Evolutionary conservation across 2,888 invertebrate genomes (phyloP).

Genomic region (Hydropsyche betteni): DNA sequence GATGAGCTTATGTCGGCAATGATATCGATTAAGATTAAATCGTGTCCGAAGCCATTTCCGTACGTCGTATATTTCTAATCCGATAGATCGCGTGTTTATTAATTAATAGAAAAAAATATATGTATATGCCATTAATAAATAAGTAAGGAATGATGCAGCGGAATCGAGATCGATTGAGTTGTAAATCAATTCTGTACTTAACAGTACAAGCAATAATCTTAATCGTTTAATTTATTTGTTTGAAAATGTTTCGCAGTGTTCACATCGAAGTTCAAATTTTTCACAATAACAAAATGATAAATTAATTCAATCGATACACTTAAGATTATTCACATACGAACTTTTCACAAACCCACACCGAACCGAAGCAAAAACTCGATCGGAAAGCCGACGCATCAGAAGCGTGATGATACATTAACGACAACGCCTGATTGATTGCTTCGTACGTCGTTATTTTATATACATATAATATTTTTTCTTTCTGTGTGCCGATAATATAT

Average conservation of each 20-base stretch:
- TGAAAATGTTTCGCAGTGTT: no score
- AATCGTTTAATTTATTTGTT: no score
- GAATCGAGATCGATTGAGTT: no score
- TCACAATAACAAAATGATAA: no score
- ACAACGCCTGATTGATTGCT: constrained; percentile 34
- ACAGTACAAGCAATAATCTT: no score
- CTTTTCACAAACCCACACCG: neutral
- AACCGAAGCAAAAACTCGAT: neutral
- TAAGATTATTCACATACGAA: neutral
- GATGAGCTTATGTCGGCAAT: constrained; percentile 10
- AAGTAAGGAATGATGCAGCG: no score
- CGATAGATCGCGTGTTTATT: constrained; percentile 11
- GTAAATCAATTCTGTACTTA: no score
- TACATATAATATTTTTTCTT: constrained; percentile 10
- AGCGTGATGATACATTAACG: constrained; percentile 33
- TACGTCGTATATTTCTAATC: constrained; percentile 14
- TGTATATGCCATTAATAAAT: neutral
- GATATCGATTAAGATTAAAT: constrained; percentile 29
- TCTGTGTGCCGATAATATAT: constrained; percentile 41
- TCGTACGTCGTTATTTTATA: constrained; percentile 30
- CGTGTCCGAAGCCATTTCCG: constrained; percentile 5
- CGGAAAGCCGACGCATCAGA: neutral
- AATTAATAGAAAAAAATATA: constrained; percentile 14
- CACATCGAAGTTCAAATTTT: no score
- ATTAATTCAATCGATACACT: neutral